phyloP scores from a whole-genome alignment of 1,140 invertebrate species.

The Archivesica marissinica region DNA sequence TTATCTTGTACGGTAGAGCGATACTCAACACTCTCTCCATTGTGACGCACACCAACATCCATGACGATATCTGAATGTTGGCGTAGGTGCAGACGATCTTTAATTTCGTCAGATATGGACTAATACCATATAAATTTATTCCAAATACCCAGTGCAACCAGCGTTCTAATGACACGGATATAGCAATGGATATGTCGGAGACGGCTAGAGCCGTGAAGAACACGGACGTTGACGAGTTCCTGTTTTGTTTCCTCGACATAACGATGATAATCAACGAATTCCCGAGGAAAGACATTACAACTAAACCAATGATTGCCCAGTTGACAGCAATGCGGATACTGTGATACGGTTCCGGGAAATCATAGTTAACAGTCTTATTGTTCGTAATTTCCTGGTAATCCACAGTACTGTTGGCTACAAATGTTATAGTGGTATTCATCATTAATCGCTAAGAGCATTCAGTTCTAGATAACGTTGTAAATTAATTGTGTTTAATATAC shows the following conservation, averaged over 20 bases:
- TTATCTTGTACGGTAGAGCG: neutral
- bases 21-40: constrained; percentile 5
- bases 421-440: no score
- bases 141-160: neutral
- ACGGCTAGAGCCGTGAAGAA: neutral
- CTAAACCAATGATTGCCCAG: neutral
- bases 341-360: neutral
- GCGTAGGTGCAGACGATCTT: neutral
- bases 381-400: no score
- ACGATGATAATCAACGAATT: constrained; percentile 9
- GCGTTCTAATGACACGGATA: constrained; percentile 13
- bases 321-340: neutral
- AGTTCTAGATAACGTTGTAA: no score
- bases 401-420: no score
- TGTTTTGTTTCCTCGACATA: constrained; percentile 4
- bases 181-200: neutral
- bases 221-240: neutral
- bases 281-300: neutral
- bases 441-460: no score
- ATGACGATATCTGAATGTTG: constrained; percentile 1
- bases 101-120: neutral
- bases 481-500: no score
- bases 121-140: neutral
- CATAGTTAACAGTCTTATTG: neutral
- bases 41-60: neutral